Percentiles rank a stretch among this genome's conserved stretches.
These are phyloP conservation scores for Metopia argyrocephala DNA, from an alignment of 2,888 invertebrate species.

Conservation along the genomic window DNA sequence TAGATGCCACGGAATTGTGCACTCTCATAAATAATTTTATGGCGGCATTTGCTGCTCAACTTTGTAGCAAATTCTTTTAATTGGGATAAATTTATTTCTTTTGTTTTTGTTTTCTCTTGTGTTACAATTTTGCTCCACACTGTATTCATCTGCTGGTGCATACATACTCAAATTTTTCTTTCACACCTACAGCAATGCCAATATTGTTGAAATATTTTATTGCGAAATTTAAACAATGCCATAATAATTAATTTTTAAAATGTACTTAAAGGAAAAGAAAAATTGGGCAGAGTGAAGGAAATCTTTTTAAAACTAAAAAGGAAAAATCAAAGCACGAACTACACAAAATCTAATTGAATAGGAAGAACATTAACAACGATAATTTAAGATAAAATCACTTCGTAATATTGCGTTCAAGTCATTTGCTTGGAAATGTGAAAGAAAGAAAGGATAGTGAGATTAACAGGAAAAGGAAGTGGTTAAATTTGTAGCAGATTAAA, in stretches of 20 bases:
- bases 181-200: slow-evolving; percentile 6
- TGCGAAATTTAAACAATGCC: slow-evolving; percentile 35
- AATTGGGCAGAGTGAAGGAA: neutral
- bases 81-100: too few species aligned
- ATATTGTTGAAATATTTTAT: slow-evolving; percentile 35
- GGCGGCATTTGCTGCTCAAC: too few species aligned
- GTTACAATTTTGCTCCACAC: slow-evolving; percentile 7
- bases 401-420: neutral
- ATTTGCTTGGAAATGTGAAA: neutral
- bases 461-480: slow-evolving; percentile 32
- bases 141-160: neutral
- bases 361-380: slow-evolving; percentile 41
- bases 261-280: slow-evolving; percentile 20
- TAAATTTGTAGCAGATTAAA: slow-evolving; percentile 42
- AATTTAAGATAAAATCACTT: slow-evolving; percentile 30
- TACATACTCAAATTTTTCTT: neutral
- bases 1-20: too few species aligned
- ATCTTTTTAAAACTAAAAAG: neutral
- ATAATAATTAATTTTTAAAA: slow-evolving; percentile 53
- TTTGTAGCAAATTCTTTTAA: too few species aligned
- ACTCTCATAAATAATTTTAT: too few species aligned
- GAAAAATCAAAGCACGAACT: neutral
- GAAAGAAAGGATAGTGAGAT: neutral
- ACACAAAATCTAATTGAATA: slow-evolving; percentile 28
- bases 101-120: too few species aligned